Percentiles rank a stretch among this genome's conserved stretches.
These are phyloP conservation scores for Diplosoma virens DNA, from an alignment of 23 tunicate species.

Conservation along the genomic window DNA sequence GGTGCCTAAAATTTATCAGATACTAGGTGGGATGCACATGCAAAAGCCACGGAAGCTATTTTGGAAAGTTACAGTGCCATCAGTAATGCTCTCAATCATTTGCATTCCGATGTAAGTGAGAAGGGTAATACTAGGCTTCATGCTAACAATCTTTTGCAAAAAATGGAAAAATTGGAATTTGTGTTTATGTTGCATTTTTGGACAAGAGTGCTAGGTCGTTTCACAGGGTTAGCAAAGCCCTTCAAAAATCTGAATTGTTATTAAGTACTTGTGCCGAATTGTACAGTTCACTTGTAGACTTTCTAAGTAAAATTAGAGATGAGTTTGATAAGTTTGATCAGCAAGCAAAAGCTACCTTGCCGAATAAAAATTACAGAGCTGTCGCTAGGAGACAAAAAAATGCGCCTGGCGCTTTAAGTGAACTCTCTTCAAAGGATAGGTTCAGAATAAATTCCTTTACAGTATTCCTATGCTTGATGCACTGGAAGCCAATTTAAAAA, in stretches of 20 bases:
- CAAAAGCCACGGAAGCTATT: conserved; percentile 31
- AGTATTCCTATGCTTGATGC: conserved; percentile 34
- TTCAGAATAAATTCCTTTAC: background rate
- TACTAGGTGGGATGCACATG: conserved; percentile 29
- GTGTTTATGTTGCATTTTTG: conserved; percentile 31
- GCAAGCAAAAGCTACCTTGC: conserved; percentile 16
- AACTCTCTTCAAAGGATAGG: conserved; percentile 21
- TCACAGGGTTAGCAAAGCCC: conserved; percentile 17
- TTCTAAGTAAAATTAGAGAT: conserved; percentile 22
- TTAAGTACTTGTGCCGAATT: conserved; percentile 31
- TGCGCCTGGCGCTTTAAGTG: conserved; percentile 30
- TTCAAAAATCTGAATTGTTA: conserved; percentile 19
- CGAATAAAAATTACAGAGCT: conserved; percentile 19
- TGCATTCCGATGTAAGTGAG: conserved; percentile 22
- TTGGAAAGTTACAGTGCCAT: conserved; percentile 29
- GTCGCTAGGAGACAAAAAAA: conserved; percentile 20
- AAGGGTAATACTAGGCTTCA: conserved; percentile 21
- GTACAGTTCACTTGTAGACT: conserved; percentile 24
- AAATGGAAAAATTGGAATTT: conserved; percentile 23
- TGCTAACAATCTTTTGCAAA: conserved; percentile 30
- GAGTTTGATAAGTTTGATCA: conserved; percentile 14
- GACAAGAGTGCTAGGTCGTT: conserved; percentile 26
- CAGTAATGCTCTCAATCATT: conserved; percentile 23
- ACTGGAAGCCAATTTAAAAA: conserved; percentile 17
- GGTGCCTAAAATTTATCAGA: conserved; percentile 22